phyloP scores from a whole-genome alignment of 2,888 invertebrate genomes.

The Dynastes hyllus region DNA sequence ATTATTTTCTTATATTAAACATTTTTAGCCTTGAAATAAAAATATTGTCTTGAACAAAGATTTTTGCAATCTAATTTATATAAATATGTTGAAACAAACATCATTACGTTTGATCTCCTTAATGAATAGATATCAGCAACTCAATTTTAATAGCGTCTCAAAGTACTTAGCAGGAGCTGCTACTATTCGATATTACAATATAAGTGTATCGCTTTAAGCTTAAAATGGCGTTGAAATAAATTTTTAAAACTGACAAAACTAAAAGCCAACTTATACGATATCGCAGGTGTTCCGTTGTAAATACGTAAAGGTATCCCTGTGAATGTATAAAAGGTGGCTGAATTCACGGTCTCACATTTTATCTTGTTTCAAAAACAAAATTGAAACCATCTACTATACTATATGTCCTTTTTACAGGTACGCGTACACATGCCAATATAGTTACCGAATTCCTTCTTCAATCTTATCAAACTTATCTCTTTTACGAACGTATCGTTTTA shows the following conservation, averaged over 20 bases:
- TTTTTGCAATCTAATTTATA: no score
- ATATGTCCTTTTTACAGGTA: background rate
- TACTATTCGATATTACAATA: no score
- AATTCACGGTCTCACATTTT: background rate
- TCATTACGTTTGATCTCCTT: background rate
- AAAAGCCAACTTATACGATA: background rate
- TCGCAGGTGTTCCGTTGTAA: background rate
- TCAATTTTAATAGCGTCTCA: no score
- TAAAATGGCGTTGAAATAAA: background rate
- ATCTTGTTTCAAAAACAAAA: background rate
- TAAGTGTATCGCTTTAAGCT: no score
- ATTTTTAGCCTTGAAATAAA: no score
- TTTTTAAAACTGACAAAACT: background rate
- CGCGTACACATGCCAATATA: background rate
- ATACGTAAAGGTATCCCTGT: conserved; percentile 2
- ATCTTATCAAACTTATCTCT: conserved; percentile 18
- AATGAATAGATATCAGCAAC: no score
- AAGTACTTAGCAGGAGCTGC: no score
- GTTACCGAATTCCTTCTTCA: conserved; percentile 12
- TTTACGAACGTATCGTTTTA: conserved; percentile 25
- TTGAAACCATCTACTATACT: background rate
- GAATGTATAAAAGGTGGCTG: background rate
- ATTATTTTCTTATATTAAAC: no score
- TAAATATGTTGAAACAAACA: no score
- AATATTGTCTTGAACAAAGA: no score